Evolutionary conservation across 2,888 invertebrate species (phyloP), one percentile per base, ranked within the genome.

Genomic region (Agelastica alni): DNA sequence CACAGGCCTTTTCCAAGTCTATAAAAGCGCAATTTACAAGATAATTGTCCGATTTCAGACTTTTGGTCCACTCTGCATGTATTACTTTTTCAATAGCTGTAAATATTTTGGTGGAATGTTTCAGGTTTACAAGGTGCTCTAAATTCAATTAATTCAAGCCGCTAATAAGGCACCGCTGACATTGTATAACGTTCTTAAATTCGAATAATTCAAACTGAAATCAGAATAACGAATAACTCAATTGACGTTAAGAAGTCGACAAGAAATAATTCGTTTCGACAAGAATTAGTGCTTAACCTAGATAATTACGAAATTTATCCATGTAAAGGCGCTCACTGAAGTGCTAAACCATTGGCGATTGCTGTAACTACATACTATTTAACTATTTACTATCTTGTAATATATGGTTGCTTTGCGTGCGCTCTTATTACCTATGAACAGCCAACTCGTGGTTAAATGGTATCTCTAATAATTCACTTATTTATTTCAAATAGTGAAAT

Each of bases 271-370:
- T 57, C 36, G 28, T 45, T 49, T 39, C 58, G 60, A 60, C 60
- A 60, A 60, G 56, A 53, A 60, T 54, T 53, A 53, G 58, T 59
- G 59, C 47, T 51, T 51, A 59, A 53, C 58, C 61, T 56, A 61
- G 55, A 59, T 57, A 59, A 61, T 61, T 59, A 53, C 56, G 37
- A 61, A 54, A 59, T 61, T 44, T 51, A 49, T 42, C 56, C 61
- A 56, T 56, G 59, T 56, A 59, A 44, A 48, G 36, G 41, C 41
- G 14, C 26, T 49, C 20, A 16, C 17, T 47, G 13, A 6, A 13
- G 41, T 32, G 49, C 41, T 49, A 49, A 41, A 49, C 32, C 45
- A 32, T 20, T 22, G 22, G 16, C 37, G 37, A 12, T 20, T 18
- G 37, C 7, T 12, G 37, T 7, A 20, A 36, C 17, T 18, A 36